A percentile compares a stretch with the other conserved stretches of the same genome.
Conservation (phyloP, 2,888 invertebrate genomes). For the Cabera pusaria region DNA sequence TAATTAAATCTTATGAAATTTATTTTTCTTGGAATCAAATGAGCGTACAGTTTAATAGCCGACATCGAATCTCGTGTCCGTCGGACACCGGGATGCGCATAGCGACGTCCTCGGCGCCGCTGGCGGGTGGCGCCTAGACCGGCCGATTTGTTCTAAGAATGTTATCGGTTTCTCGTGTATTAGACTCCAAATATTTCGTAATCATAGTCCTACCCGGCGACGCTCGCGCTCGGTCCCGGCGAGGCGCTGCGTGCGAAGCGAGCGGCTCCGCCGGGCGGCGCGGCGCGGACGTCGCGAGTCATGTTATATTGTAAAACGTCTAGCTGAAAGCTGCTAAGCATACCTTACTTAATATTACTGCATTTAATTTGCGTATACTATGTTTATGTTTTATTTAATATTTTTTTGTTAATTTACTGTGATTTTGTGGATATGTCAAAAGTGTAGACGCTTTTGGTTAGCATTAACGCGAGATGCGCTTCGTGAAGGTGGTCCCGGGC, state of each 20-base stretch:
- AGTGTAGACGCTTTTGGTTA: slow-evolving; percentile 39
- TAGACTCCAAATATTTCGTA: slow-evolving; percentile 31
- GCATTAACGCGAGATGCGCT: slow-evolving; percentile 38
- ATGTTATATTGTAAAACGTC: slow-evolving; percentile 41
- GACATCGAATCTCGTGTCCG: slow-evolving; percentile 74
- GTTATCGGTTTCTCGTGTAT: slow-evolving; percentile 30
- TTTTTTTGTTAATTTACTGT: slow-evolving; percentile 58
- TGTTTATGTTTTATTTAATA: slow-evolving; percentile 59
- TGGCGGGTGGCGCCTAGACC: slow-evolving; percentile 15
- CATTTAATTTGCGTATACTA: slow-evolving; percentile 62
- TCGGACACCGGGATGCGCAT: slow-evolving; percentile 63
- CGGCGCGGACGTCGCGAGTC: slow-evolving; percentile 31
- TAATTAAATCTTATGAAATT: slow-evolving; percentile 36
- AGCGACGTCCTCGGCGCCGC: slow-evolving; percentile 54
- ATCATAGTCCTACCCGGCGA: slow-evolving; percentile 23
- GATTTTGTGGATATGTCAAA: slow-evolving; percentile 50
- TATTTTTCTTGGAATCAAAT: slow-evolving; percentile 50
- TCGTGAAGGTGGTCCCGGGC: slow-evolving; percentile 48
- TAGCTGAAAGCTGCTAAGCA: slow-evolving; percentile 69
- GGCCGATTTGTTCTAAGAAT: slow-evolving; percentile 59
- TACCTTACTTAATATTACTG: slow-evolving; percentile 62
- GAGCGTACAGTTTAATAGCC: slow-evolving; percentile 43
- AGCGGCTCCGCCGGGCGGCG: slow-evolving; percentile 2
- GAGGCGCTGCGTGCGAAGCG: slow-evolving; percentile 3
- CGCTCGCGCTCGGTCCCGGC: slow-evolving; percentile 15